phyloP scores from a whole-genome alignment of 2,888 invertebrate species.

The Drosophila histrio region DNA sequence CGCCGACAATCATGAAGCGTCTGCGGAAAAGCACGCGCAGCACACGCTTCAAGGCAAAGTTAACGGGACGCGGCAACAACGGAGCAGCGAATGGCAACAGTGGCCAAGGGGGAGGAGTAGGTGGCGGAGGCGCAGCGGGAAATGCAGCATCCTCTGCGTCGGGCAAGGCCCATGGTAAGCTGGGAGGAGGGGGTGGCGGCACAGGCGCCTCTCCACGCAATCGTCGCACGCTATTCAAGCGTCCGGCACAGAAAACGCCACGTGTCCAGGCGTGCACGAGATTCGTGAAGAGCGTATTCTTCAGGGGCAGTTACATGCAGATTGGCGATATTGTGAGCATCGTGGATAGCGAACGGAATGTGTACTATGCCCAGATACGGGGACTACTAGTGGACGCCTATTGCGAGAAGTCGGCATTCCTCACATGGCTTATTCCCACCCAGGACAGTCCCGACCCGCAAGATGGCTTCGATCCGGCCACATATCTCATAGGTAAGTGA shows the following conservation, averaged over 20 bases:
- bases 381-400: constrained; percentile 96
- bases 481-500: constrained; percentile 93
- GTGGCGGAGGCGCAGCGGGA: neutral
- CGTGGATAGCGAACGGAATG: constrained; percentile 89
- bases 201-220: constrained; percentile 83
- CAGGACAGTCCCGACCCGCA: constrained; percentile 91
- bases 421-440: constrained; percentile 96
- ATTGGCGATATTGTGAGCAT: constrained; percentile 96
- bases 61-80: constrained; percentile 28
- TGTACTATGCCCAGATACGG: constrained; percentile 95
- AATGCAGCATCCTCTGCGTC: no score
- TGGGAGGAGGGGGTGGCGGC: constrained; percentile 15
- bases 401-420: constrained; percentile 95
- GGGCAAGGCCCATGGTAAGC: constrained; percentile 42
- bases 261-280: constrained; percentile 92
- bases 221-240: constrained; percentile 91
- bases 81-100: neutral
- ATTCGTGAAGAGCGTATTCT: constrained; percentile 90
- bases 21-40: constrained; percentile 64
- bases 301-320: constrained; percentile 93
- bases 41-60: constrained; percentile 68
- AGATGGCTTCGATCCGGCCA: constrained; percentile 93
- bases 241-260: constrained; percentile 92
- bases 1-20: constrained; percentile 63
- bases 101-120: neutral